These are phyloP conservation scores for Brachionus sp. DNA, from an alignment of 1,140 invertebrate species.

Conservation along the genomic window DNA sequence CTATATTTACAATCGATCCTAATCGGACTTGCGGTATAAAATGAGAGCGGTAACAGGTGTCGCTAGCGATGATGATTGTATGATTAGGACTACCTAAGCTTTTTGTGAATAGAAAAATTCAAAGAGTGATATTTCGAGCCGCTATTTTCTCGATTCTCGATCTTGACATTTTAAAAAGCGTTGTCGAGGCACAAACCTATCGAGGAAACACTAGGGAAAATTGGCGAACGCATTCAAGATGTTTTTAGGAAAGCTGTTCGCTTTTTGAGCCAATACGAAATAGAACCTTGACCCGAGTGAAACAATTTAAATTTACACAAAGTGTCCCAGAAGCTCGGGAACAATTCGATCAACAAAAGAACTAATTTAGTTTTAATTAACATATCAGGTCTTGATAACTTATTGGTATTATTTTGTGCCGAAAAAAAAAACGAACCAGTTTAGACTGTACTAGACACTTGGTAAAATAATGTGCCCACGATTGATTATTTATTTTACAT, in stretches of 20 bases:
- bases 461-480: neutral
- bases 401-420: neutral
- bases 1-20: neutral
- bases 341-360: neutral
- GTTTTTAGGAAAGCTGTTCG: neutral
- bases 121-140: conserved; percentile 5
- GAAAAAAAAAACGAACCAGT: neutral
- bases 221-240: neutral
- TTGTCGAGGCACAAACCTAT: neutral
- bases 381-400: neutral
- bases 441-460: neutral
- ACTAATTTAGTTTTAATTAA: neutral
- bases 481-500: conserved; percentile 8
- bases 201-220: conserved; percentile 3
- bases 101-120: conserved; percentile 4
- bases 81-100: conserved; percentile 1
- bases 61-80: neutral
- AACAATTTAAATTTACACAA: neutral
- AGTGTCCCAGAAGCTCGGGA: no score
- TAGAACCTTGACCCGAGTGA: neutral
- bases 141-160: neutral
- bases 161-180: neutral
- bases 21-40: neutral
- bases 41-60: neutral
- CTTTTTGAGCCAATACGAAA: neutral